These are phyloP conservation scores for Synergus japonicus DNA, from an alignment of 2,888 invertebrate species.

Conservation along the genomic window DNA sequence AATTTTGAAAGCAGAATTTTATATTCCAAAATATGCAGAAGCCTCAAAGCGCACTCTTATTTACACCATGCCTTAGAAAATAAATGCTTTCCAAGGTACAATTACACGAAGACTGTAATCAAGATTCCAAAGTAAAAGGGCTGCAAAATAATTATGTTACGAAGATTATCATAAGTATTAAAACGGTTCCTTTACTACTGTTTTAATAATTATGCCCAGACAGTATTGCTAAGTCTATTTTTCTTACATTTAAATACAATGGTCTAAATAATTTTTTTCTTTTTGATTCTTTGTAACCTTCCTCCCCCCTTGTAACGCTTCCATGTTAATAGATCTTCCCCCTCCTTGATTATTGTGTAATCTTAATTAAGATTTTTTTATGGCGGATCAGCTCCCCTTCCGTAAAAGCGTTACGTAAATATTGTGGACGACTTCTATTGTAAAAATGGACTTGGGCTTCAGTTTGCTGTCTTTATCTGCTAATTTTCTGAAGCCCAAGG, in stretches of 20 bases:
- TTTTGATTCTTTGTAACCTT: too few species aligned
- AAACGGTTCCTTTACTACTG: conserved; percentile 25
- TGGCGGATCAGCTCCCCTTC: too few species aligned
- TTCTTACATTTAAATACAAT: too few species aligned
- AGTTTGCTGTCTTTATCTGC: background rate
- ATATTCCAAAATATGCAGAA: conserved; percentile 31
- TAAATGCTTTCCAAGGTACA: conserved; percentile 33
- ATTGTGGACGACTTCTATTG: background rate
- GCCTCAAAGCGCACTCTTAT: conserved; percentile 22
- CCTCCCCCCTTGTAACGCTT: too few species aligned
- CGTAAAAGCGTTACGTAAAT: too few species aligned
- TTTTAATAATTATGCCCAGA: background rate
- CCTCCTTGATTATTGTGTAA: too few species aligned
- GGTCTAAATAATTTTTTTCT: background rate
- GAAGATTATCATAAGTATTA: conserved; percentile 26
- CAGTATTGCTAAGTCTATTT: background rate
- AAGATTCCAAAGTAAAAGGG: conserved; percentile 34
- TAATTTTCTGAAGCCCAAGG: background rate
- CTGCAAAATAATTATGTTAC: conserved; percentile 29
- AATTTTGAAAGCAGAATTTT: conserved; percentile 32
- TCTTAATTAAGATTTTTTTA: too few species aligned
- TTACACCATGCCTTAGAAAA: conserved; percentile 8
- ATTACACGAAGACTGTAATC: conserved; percentile 33
- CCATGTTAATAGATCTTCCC: too few species aligned
- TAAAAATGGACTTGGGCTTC: background rate